Evolutionary conservation across 2,797 vertebrate species (phyloP).

Genomic region (Paguma larvata): DNA sequence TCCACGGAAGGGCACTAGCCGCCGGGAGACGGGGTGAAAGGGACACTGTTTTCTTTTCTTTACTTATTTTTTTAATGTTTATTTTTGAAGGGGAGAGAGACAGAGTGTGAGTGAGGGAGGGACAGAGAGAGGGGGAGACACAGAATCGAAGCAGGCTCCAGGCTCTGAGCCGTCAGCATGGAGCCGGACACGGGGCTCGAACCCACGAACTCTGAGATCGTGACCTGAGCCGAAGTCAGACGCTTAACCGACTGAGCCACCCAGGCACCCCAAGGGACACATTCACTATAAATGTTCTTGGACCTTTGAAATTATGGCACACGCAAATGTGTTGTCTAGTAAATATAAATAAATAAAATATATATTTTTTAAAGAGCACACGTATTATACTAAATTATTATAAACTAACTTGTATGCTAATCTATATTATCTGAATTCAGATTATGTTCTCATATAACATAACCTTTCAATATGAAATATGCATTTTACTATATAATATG

Average conservation of each 20-base stretch:
- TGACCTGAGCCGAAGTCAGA: no score
- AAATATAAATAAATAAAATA: constrained; percentile 31
- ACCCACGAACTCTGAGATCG: no score
- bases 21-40: no score
- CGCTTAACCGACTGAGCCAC: no score
- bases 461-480: background rate
- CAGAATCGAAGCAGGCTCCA: no score
- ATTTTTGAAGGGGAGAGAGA: no score
- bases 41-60: background rate
- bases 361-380: background rate
- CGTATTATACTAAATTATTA: background rate
- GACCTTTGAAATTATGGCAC: background rate
- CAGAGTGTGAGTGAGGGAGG: no score
- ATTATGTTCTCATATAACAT: background rate
- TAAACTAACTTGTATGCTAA: background rate
- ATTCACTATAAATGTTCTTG: background rate
- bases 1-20: background rate
- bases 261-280: background rate
- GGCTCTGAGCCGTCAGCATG: no score
- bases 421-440: background rate
- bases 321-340: background rate
- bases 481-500: background rate
- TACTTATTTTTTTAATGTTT: no score
- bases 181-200: no score
- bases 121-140: no score